Evolutionary conservation across 2,888 invertebrate species (phyloP), one percentile per base, ranked within the genome.

Genomic region (Cephus nigrinus): DNA sequence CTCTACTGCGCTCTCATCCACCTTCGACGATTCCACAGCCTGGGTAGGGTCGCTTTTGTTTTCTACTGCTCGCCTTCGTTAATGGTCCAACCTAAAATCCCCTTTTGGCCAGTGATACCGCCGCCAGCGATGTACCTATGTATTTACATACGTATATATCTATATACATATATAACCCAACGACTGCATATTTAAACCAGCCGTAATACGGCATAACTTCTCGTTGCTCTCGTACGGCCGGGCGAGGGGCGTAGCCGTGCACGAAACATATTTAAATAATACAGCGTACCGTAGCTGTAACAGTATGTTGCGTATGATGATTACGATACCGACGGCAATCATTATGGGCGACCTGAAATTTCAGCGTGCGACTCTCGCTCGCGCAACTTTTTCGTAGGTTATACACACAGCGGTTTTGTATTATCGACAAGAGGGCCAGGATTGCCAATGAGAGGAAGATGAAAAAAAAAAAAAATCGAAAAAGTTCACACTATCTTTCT

Each of bases 191-290:
- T 55, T 55, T 55, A 55, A 55, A 55, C 55, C 55, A 55, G 55
- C 55, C 55, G 55, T 55, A 55, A 55, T 55, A 55, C 55, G 55
- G 55, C 55, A 55, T 55, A 55, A 55, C 55, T 55, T 55, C 55
- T 55, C 55, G 55, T 55, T 55, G 55, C 55, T 55, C 55, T 55
- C 55, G 55, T 55, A 55, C 55, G 23, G 15, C 55, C 55, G 55
- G 1, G 55, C 15, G 23, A 55, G 23, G 55, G 55, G 55, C 55
- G 55, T 55, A 32, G 33, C 36, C 74, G 74, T 74, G 74, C 74
- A 74, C 74, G 74, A 74, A 74, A 33, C 74, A 35, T n/a, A 74
- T 74, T 74, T 74, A 74, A 74, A 74, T 74, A 74, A 74, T 40
- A 74, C 34, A 74, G 34, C 74, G 74, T 12, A 74, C 74, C 31